Evolutionary conservation across 92 coral and sea anemone genomes (phyloP).

Genomic region (Porites evermanni): DNA sequence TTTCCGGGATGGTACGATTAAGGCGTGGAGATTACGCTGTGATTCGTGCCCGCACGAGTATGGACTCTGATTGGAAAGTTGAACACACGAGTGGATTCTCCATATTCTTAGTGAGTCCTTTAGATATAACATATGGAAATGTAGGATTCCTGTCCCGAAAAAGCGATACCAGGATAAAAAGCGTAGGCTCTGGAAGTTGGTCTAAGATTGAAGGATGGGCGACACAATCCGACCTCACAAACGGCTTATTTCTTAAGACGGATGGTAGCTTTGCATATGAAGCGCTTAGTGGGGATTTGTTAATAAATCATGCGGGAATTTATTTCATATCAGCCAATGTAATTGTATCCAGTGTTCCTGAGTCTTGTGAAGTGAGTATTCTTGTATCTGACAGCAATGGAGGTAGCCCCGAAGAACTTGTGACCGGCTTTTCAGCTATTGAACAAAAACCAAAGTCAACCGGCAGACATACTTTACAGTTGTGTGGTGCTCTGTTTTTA

Average conservation of each 20-base stretch:
- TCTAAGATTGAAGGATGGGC: constrained; percentile 69
- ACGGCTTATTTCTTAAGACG: constrained; percentile 63
- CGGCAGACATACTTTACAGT: constrained; percentile 52
- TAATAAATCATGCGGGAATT: constrained; percentile 60
- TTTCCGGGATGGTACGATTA: constrained; percentile 57
- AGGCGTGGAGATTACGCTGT: constrained; percentile 59
- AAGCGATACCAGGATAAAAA: constrained; percentile 58
- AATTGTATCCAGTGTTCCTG: constrained; percentile 30
- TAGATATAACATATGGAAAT: constrained; percentile 46
- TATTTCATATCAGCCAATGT: constrained; percentile 63
- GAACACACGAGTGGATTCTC: constrained; percentile 60
- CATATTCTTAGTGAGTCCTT: constrained; percentile 61
- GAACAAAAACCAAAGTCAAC: constrained; percentile 46
- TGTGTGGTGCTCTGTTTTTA: constrained; percentile 61
- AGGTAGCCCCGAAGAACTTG: not conserved
- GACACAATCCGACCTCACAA: constrained; percentile 66
- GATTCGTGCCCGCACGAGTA: constrained; percentile 53
- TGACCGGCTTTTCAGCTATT: constrained; percentile 46
- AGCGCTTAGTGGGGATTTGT: constrained; percentile 59
- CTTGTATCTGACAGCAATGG: constrained; percentile 46
- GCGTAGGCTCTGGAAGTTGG: constrained; percentile 38
- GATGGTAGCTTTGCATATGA: constrained; percentile 61
- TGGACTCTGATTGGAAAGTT: constrained; percentile 57
- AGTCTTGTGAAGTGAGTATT: constrained; percentile 56
- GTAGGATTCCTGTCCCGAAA: constrained; percentile 70